phyloP scores from a whole-genome alignment of 2,888 invertebrate genomes.

The Amphipyra berbera region DNA sequence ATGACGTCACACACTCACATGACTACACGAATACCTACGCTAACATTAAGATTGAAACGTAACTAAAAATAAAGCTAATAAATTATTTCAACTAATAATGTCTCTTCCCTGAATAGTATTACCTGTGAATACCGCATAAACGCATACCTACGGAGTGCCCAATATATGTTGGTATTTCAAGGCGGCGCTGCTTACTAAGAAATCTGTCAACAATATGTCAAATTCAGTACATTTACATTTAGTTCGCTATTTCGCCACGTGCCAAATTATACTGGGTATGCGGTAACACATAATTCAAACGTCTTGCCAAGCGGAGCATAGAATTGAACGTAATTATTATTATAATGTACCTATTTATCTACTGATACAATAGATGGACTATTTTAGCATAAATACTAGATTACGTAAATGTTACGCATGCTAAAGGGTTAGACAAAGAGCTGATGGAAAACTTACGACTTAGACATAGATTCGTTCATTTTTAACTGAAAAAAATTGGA shows the following conservation, averaged over 20 bases:
- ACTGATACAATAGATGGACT: conserved; percentile 2
- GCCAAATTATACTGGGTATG: no score
- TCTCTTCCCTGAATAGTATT: conserved; percentile 21
- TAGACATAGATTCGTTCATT: no score
- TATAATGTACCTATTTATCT: conserved; percentile 1
- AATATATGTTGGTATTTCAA: no score
- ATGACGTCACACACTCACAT: conserved; percentile 5
- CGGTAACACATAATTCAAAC: conserved; percentile 13
- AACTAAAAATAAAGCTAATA: conserved; percentile 44
- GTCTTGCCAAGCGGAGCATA: conserved; percentile 28
- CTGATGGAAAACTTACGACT: neutral
- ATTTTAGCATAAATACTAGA: conserved; percentile 15
- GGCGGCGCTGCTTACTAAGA: no score
- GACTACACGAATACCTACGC: conserved; percentile 21
- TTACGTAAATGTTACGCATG: neutral
- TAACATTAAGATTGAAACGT: conserved; percentile 15
- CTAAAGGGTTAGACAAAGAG: neutral
- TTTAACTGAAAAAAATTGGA: no score
- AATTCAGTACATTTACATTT: no score
- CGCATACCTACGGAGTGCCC: no score
- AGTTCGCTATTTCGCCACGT: no score
- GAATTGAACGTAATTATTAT: conserved; percentile 5
- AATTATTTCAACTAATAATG: conserved; percentile 40
- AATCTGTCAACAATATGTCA: no score
- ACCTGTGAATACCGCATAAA: conserved; percentile 34